These are phyloP conservation scores for Poicephalus meyeri DNA, from an alignment of 2,113 vertebrate genomes.

Conservation along the genomic window DNA sequence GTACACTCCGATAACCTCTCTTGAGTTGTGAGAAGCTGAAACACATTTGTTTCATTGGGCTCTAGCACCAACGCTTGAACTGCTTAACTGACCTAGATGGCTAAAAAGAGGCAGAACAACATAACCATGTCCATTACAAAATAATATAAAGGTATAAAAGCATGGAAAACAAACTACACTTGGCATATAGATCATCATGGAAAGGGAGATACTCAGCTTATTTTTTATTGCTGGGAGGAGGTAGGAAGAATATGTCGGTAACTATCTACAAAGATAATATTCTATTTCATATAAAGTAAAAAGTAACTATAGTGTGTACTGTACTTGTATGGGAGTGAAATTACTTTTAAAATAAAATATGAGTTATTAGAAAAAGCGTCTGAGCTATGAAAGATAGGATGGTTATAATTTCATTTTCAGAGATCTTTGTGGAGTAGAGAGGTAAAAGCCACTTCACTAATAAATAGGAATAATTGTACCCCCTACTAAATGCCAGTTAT, in stretches of 20 bases:
- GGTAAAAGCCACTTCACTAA: background rate
- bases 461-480: background rate
- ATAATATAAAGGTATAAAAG: background rate
- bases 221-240: background rate
- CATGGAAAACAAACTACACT: background rate
- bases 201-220: background rate
- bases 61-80: background rate
- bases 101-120: background rate
- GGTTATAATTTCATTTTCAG: background rate
- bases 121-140: background rate
- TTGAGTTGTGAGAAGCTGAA: background rate
- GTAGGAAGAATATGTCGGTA: background rate
- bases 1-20: background rate
- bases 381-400: background rate
- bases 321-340: background rate
- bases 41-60: background rate
- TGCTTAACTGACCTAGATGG: background rate
- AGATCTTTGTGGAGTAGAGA: background rate
- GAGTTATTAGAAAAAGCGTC: background rate
- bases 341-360: background rate
- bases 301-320: background rate
- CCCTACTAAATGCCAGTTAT: background rate
- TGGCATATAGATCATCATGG: background rate
- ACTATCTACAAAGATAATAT: background rate
- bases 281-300: background rate